Evolutionary conservation across 2,113 vertebrate species (phyloP), one percentile per base, ranked within the genome.

Genomic region (Antennarius striatus): DNA sequence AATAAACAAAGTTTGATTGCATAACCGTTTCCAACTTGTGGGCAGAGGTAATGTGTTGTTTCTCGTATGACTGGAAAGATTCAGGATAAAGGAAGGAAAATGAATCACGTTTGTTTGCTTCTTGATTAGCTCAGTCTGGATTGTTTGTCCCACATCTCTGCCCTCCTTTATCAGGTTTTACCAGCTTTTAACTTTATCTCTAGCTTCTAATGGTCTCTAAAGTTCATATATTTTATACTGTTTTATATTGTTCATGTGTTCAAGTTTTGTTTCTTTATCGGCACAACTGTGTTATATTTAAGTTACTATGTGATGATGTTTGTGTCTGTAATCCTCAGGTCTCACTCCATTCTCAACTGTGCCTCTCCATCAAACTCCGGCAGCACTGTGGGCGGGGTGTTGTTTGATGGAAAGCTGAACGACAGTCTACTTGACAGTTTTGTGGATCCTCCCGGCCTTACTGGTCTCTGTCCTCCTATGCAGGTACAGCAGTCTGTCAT

Each of bases 381-480:
- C 53, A 83, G 88, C 1, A 88, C 82, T 10, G 63, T 92, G 0
- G 86, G 92, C 11, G 86, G 91, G 3, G 88, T 93, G 10, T 84
- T 91, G 47, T 86, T 89, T 5, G 96, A 98, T 0, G 92, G 94
- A 52, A 90, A 92, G 16, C 63, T 94, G 71, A 96, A 95, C 54
- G 93, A 95, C 45, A 90, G 93, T 67, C 86, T 92, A 14, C 91
- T 96, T 15, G 96, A 98, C 12, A 97, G 95, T n/a, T 92, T 93
- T 22, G 89, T 93, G 46, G 96, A 98, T 0, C 14, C 93, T 0
- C 83, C 92, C 0, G 88, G 93, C 9, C 92, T 96, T 16, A 84
- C 93, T 0, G 93, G 96, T 79, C 93, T 98, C 81, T 97, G 96
- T 88, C 96, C 95, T 72, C 95, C 95, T 0, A 81, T 97, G 89